A percentile compares a stretch with the other conserved stretches of the same genome.
These are phyloP conservation scores for Drosophila nigricruria DNA, from an alignment of 2,888 invertebrate genomes.

Conservation along the genomic window DNA sequence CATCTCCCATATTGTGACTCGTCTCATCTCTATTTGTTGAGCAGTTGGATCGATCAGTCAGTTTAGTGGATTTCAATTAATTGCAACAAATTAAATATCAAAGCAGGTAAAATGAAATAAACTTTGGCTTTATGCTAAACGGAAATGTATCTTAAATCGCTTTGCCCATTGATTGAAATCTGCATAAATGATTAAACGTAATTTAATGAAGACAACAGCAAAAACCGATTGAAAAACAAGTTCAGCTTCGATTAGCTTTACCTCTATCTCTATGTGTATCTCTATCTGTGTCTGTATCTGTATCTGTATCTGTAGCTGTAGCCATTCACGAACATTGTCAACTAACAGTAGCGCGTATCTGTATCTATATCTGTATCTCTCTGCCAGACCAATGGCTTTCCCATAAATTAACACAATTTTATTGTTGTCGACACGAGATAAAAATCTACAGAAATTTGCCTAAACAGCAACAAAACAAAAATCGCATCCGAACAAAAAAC, in stretches of 20 bases:
- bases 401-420: slow-evolving; percentile 81
- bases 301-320: slow-evolving; percentile 30
- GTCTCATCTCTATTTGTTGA: not conserved
- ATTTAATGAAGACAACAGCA: slow-evolving; percentile 72
- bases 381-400: slow-evolving; percentile 52
- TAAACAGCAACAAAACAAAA: slow-evolving; percentile 72
- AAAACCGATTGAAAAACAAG: slow-evolving; percentile 56
- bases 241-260: slow-evolving; percentile 41
- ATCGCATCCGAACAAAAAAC: slow-evolving; percentile 54
- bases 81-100: slow-evolving; percentile 65
- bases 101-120: slow-evolving; percentile 41
- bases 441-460: slow-evolving; percentile 73
- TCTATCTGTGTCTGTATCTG: slow-evolving; percentile 32
- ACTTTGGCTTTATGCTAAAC: slow-evolving; percentile 56
- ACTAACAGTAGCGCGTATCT: slow-evolving; percentile 35
- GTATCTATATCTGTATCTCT: slow-evolving; percentile 22
- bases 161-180: slow-evolving; percentile 68
- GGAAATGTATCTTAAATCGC: slow-evolving; percentile 68
- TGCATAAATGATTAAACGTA: slow-evolving; percentile 78
- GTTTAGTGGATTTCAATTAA: slow-evolving; percentile 50
- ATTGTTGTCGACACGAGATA: slow-evolving; percentile 81
- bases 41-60: slow-evolving; percentile 17
- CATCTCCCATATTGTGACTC: not conserved
- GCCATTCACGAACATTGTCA: slow-evolving; percentile 45
- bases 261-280: slow-evolving; percentile 18